These are phyloP conservation scores for Gymnosoma rotundatum DNA, from an alignment of 2,888 invertebrate genomes.

Conservation along the genomic window DNA sequence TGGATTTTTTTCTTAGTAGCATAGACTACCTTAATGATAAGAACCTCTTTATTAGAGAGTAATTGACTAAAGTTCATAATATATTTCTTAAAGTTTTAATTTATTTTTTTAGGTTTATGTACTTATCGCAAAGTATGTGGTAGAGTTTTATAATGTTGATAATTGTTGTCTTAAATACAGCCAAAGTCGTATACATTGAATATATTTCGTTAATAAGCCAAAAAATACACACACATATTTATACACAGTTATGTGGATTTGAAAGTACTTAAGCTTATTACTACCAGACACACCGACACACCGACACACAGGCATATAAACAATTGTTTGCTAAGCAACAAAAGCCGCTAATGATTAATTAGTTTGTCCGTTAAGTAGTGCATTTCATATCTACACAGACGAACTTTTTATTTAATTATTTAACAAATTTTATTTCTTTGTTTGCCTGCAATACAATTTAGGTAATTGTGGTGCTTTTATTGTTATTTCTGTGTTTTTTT, in stretches of 20 bases:
- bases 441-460: slow-evolving; percentile 38
- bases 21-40: no score
- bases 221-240: neutral
- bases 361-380: slow-evolving; percentile 62
- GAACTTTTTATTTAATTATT: slow-evolving; percentile 48
- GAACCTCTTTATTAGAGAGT: no score
- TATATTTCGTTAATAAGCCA: slow-evolving; percentile 13
- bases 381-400: slow-evolving; percentile 36
- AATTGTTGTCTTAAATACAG: slow-evolving; percentile 33
- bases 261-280: no score
- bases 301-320: neutral
- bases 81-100: neutral
- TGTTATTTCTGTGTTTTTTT: slow-evolving; percentile 7
- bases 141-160: neutral
- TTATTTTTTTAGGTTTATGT: slow-evolving; percentile 4
- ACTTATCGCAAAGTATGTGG: neutral
- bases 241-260: neutral
- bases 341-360: slow-evolving; percentile 60
- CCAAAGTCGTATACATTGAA: slow-evolving; percentile 21
- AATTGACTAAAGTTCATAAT: no score
- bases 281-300: neutral
- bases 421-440: slow-evolving; percentile 33
- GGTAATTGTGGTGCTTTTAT: slow-evolving; percentile 47
- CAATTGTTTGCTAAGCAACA: slow-evolving; percentile 18
- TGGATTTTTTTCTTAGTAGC: no score